These are phyloP conservation scores for Acomys russatus DNA, from an alignment of 2,797 vertebrate genomes.

Conservation along the genomic window DNA sequence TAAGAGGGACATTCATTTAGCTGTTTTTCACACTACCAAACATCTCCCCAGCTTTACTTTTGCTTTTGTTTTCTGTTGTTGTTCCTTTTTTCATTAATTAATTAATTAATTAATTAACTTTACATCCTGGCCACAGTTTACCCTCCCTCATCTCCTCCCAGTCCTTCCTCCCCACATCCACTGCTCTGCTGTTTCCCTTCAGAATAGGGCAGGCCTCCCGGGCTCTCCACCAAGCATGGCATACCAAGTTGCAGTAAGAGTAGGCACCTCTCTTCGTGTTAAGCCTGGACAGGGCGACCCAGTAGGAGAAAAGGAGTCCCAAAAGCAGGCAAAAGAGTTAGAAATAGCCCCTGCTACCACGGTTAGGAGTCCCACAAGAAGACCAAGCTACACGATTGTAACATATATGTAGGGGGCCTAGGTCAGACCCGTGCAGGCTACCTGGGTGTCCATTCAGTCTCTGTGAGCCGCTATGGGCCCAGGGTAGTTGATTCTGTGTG, in stretches of 20 bases:
- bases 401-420: not conserved
- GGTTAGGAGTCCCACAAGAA: not conserved
- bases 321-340: not conserved
- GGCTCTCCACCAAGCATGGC: not conserved
- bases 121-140: not conserved
- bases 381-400: not conserved
- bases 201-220: not conserved
- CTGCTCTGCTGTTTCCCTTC: not conserved
- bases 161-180: not conserved
- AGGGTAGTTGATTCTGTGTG: not conserved
- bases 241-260: not conserved
- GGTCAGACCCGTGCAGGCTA: not conserved
- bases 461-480: not conserved
- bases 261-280: not conserved
- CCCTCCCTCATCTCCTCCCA: not conserved
- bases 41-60: not conserved
- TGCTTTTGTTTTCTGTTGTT: not conserved
- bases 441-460: not conserved
- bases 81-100: not conserved
- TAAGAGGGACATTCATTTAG: not conserved
- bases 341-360: not conserved
- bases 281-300: not conserved
- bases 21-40: not conserved
- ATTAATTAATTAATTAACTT: not conserved
- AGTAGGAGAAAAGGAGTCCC: not conserved